phyloP scores from a whole-genome alignment of 2,113 vertebrate species.

The Andinoacara biseriatus region DNA sequence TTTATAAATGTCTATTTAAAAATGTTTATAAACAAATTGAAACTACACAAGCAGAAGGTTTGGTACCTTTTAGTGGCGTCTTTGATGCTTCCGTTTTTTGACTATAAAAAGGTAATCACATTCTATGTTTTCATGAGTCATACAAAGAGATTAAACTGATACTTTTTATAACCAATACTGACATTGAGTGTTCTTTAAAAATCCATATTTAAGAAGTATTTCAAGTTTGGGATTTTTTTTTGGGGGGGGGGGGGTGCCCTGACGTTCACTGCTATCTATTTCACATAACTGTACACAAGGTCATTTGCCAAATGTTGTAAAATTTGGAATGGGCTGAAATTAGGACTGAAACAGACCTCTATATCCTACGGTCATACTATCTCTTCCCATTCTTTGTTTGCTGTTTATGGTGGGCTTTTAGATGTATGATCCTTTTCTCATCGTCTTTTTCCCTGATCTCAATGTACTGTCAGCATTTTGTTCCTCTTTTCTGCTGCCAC shows the following conservation, averaged over 20 bases:
- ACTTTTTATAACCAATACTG: background rate
- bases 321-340: no score
- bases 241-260: background rate
- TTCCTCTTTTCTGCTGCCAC: background rate
- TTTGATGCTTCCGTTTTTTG: background rate
- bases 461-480: background rate
- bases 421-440: background rate
- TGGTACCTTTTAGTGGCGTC: background rate
- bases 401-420: background rate
- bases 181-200: background rate
- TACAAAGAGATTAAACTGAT: slow-evolving; percentile 1
- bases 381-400: background rate
- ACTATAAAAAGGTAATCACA: slow-evolving; percentile 12
- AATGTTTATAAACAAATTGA: background rate
- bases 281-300: slow-evolving; percentile 39
- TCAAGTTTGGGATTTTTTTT: background rate
- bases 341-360: slow-evolving; percentile 28
- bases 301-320: slow-evolving; percentile 44
- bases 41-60: background rate
- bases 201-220: background rate
- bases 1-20: slow-evolving; percentile 35
- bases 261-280: slow-evolving; percentile 18
- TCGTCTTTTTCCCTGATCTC: rapidly evolving
- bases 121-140: background rate
- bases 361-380: background rate